These are phyloP conservation scores for Dolomedes plantarius DNA, from an alignment of 2,888 invertebrate genomes.

Conservation along the genomic window DNA sequence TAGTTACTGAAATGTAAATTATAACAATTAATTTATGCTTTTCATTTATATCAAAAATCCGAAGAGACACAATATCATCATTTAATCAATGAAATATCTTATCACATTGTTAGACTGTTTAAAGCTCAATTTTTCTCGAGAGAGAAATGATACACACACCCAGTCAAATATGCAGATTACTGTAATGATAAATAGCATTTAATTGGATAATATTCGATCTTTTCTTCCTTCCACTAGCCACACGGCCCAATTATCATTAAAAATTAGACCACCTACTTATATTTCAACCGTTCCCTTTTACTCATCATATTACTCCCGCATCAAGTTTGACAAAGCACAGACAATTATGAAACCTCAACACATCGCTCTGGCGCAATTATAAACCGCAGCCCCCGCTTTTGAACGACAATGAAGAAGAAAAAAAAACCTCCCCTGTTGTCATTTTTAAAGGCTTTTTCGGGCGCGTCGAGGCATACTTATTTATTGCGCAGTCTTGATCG, in stretches of 20 bases:
- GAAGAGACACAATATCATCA: too few species aligned
- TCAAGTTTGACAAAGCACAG: slow-evolving; percentile 2
- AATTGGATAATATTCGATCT: slow-evolving; percentile 9
- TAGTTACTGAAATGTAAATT: too few species aligned
- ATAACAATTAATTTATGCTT: too few species aligned
- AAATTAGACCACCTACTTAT: slow-evolving; percentile 9
- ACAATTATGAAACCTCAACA: slow-evolving; percentile 3
- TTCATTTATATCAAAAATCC: too few species aligned
- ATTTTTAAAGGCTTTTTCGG: slow-evolving; percentile 13
- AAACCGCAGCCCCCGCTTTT: not conserved
- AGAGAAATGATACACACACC: not conserved
- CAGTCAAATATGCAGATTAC: not conserved
- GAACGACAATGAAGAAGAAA: not conserved
- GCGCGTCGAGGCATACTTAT: slow-evolving; percentile 34
- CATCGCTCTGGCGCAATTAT: slow-evolving; percentile 7
- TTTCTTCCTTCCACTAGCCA: not conserved
- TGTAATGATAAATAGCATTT: not conserved
- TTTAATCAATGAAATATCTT: too few species aligned
- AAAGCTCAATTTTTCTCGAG: too few species aligned
- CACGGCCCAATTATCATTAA: not conserved
- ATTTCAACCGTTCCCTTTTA: not conserved
- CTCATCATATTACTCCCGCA: not conserved
- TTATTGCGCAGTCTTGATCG: slow-evolving; percentile 37
- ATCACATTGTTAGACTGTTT: too few species aligned
- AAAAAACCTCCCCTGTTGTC: not conserved